A percentile compares a stretch with the other conserved stretches of the same genome.
phyloP scores from a whole-genome alignment of 1,140 invertebrate species.

The Cydia splendana region DNA sequence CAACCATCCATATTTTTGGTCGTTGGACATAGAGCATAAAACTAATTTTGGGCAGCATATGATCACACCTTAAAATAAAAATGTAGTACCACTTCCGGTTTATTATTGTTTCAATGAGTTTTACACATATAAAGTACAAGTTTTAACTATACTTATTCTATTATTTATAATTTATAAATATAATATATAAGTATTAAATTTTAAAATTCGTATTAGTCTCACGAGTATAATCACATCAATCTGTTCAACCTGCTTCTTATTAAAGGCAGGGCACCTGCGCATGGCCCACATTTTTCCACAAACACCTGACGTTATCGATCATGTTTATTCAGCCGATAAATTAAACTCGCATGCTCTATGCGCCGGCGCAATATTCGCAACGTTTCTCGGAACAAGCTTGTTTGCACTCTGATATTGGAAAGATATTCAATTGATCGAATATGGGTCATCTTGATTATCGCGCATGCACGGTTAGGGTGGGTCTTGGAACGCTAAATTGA shows the following conservation, averaged over 20 bases:
- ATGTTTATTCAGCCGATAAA: slow-evolving; percentile 31
- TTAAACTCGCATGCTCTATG: slow-evolving; percentile 25
- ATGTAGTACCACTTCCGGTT: no score
- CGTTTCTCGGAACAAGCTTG: slow-evolving; percentile 18
- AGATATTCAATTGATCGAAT: slow-evolving; percentile 26
- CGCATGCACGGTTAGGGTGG: slow-evolving; percentile 16
- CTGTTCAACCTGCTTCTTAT: slow-evolving; percentile 13
- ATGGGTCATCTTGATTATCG: slow-evolving; percentile 31
- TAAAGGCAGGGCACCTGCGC: slow-evolving; percentile 12
- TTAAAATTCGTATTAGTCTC: neutral
- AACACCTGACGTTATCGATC: slow-evolving; percentile 31
- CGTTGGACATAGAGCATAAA: no score
- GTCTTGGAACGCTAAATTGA: slow-evolving; percentile 20
- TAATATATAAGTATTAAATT: no score
- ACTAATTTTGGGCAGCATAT: no score
- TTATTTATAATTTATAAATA: no score
- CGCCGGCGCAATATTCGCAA: slow-evolving; percentile 18
- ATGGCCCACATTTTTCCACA: slow-evolving; percentile 32
- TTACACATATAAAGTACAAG: no score
- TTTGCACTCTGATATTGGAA: slow-evolving; percentile 29
- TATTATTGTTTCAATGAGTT: no score
- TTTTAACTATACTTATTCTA: neutral
- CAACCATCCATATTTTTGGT: no score
- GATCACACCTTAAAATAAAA: no score
- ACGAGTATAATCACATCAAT: neutral